phyloP scores from a whole-genome alignment of 1,140 invertebrate genomes.

The Eupristina koningsbergeri region DNA sequence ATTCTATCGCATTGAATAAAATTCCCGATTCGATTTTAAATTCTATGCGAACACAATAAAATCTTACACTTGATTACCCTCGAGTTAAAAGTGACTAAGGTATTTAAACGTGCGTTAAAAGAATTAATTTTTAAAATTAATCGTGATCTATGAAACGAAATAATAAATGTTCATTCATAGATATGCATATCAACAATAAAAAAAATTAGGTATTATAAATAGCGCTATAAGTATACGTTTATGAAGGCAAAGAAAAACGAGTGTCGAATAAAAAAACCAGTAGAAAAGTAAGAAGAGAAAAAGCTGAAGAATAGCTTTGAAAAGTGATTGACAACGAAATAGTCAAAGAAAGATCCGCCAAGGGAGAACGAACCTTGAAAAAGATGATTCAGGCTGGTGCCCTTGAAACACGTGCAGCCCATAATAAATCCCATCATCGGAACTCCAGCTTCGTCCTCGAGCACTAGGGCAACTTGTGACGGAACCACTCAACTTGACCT shows the following conservation, averaged over 20 bases:
- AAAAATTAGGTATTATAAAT: not conserved
- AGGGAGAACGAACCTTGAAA: constrained; percentile 67
- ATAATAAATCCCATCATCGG: constrained; percentile 90
- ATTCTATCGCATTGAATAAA: too few relatives aligned
- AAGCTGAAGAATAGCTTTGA: too few relatives aligned
- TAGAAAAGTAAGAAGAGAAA: too few relatives aligned
- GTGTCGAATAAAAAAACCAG: not conserved
- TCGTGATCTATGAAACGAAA: too few relatives aligned
- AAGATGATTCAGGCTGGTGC: constrained; percentile 75
- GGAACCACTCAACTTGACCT: not conserved
- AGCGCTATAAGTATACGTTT: not conserved
- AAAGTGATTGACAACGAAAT: not conserved
- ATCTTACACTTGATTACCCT: too few relatives aligned
- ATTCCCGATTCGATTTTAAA: too few relatives aligned
- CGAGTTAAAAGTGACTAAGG: too few relatives aligned
- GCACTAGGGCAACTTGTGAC: not conserved
- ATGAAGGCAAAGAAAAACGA: not conserved
- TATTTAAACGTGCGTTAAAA: too few relatives aligned
- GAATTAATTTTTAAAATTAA: too few relatives aligned
- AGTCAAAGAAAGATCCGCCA: not conserved
- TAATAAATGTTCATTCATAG: too few relatives aligned
- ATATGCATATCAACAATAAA: too few relatives aligned
- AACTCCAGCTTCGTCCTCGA: constrained; percentile 39
- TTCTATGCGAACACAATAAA: too few relatives aligned
- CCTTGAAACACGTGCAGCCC: constrained; percentile 91